Conservation (phyloP, 2,113 vertebrate genomes). For the Ellobius talpinus region DNA sequence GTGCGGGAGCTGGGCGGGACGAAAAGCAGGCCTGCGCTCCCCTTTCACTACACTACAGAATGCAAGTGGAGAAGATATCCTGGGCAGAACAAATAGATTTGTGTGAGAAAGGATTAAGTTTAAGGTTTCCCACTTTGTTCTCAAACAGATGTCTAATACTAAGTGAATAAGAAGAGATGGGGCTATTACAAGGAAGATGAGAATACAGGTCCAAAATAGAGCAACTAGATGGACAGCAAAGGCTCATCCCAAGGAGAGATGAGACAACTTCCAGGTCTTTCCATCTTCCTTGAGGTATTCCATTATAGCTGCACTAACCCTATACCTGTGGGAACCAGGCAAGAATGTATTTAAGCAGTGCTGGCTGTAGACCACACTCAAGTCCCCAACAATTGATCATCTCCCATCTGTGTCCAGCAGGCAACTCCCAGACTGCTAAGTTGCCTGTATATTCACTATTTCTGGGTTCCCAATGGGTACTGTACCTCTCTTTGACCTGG, state of each 20-base stretch:
- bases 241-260: not conserved
- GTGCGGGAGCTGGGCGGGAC: too few relatives aligned
- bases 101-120: not conserved
- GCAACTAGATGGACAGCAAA: accelerated
- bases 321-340: not conserved
- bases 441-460: not conserved
- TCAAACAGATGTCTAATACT: not conserved
- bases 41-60: too few relatives aligned
- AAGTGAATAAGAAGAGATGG: not conserved
- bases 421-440: not conserved
- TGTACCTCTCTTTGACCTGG: not conserved
- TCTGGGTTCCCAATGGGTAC: accelerated
- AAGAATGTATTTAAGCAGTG: not conserved
- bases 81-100: not conserved
- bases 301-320: accelerated
- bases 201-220: not conserved
- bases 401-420: not conserved
- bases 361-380: not conserved
- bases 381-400: not conserved
- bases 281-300: not conserved
- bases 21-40: too few relatives aligned
- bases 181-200: not conserved
- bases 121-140: not conserved
- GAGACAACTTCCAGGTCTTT: not conserved
- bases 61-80: not conserved